Evolutionary conservation across 37 sponge, comb jelly and placozoan genomes (phyloP).

Genomic region (Tethya wilhelma): DNA sequence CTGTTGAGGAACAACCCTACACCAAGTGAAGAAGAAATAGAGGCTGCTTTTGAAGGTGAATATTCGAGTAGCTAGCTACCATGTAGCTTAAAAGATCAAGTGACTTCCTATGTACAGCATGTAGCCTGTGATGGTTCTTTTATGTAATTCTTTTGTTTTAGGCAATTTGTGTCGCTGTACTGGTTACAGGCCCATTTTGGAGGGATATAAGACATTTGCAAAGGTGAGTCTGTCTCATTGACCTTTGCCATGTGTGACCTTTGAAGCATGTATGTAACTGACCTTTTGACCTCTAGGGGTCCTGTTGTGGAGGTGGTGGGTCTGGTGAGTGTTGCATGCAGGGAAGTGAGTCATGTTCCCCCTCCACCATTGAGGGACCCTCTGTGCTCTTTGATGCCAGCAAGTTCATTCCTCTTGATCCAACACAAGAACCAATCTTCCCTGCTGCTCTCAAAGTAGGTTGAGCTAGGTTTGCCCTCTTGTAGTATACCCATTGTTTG

Average conservation of each 20-base stretch:
- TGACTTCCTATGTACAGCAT: too few species aligned
- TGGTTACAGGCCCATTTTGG: slow-evolving; percentile 90
- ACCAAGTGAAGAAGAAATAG: slow-evolving; percentile 81
- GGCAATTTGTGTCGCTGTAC: slow-evolving; percentile 92
- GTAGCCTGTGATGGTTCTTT: too few species aligned
- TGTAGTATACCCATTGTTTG: too few species aligned
- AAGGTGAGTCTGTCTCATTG: too few species aligned
- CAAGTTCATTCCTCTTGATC: slow-evolving; percentile 77
- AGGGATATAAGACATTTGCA: slow-evolving; percentile 84
- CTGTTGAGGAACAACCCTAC: slow-evolving; percentile 76
- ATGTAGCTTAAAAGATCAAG: too few species aligned
- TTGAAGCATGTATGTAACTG: too few species aligned
- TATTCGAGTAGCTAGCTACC: too few species aligned
- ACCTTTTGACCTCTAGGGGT: too few species aligned
- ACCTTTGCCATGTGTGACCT: too few species aligned
- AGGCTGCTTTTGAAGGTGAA: slow-evolving; percentile 84
- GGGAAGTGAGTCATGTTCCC: background rate
- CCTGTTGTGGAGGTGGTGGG: background rate
- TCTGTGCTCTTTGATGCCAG: slow-evolving; percentile 61
- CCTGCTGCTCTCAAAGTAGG: slow-evolving; percentile 85
- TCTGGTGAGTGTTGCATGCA: background rate
- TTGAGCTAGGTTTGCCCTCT: too few species aligned
- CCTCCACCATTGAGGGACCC: too few species aligned
- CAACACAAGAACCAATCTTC: slow-evolving; percentile 86
- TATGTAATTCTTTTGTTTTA: too few species aligned